These are phyloP conservation scores for Scaptomyza flava DNA, from an alignment of 2,888 invertebrate species.

Conservation along the genomic window DNA sequence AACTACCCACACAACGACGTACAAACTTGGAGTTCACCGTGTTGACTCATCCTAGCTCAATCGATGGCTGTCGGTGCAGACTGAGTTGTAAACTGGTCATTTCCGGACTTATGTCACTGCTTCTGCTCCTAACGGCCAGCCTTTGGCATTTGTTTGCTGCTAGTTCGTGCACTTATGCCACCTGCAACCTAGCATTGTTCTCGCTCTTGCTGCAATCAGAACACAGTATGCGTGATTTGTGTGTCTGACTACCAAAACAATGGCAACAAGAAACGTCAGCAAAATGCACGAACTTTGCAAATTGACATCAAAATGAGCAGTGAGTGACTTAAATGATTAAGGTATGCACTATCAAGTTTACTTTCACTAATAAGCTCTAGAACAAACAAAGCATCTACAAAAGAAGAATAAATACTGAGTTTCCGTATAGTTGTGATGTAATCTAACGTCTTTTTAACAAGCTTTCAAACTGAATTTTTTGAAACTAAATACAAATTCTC, in stretches of 20 bases:
- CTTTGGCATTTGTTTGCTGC: constrained; percentile 1
- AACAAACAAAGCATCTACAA: neutral
- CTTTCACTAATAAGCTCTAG: constrained; percentile 5
- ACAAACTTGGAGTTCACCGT: constrained; percentile 7
- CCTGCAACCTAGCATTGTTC: constrained; percentile 28
- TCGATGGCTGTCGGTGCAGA: constrained; percentile 8
- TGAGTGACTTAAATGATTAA: neutral
- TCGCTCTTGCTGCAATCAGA: constrained; percentile 19
- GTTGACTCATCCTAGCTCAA: constrained; percentile 16
- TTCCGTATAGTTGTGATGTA: neutral
- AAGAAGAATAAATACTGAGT: too few species aligned
- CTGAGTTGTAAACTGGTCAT: constrained; percentile 22
- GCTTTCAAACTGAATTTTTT: neutral
- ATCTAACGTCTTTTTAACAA: neutral
- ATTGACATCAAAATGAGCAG: constrained; percentile 35
- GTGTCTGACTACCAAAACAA: constrained; percentile 29
- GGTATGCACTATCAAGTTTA: neutral
- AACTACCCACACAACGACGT: constrained; percentile 10
- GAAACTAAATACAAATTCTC: neutral
- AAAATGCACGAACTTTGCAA: constrained; percentile 19
- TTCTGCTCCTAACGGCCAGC: constrained; percentile 1
- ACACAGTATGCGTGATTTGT: constrained; percentile 4
- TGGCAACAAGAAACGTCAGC: constrained; percentile 34
- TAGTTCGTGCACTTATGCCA: constrained; percentile 25
- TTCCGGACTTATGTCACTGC: constrained; percentile 1